Evolutionary conservation across 2,888 invertebrate species (phyloP).

Genomic region (Parnassius smintheus): DNA sequence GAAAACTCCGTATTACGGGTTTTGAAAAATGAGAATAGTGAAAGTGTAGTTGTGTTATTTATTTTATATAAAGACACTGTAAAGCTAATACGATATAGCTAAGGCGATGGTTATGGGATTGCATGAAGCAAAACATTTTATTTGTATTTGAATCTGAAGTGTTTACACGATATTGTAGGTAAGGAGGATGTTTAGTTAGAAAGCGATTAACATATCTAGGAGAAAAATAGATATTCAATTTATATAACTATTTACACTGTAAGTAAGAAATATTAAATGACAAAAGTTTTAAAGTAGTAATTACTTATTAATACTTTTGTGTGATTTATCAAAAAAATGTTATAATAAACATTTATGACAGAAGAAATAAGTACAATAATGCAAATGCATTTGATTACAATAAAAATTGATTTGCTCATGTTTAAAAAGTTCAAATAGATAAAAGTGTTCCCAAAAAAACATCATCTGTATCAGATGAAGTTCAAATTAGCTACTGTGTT

Average conservation of each 20-base stretch:
- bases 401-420: conserved; percentile 55
- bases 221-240: conserved; percentile 22
- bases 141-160: conserved; percentile 47
- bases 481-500: conserved; percentile 69
- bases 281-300: background rate
- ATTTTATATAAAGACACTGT: conserved; percentile 22
- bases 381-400: background rate
- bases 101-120: conserved; percentile 34
- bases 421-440: conserved; percentile 64
- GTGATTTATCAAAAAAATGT: background rate
- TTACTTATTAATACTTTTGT: background rate
- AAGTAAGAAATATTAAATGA: conserved; percentile 1
- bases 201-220: conserved; percentile 47
- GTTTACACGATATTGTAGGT: conserved; percentile 32
- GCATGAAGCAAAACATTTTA: conserved; percentile 48
- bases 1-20: background rate
- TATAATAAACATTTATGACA: background rate
- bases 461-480: conserved; percentile 79
- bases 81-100: conserved; percentile 27
- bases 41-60: conserved; percentile 15
- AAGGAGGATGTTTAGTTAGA: conserved; percentile 29
- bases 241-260: conserved; percentile 16
- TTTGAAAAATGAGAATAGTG: conserved; percentile 1
- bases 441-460: conserved; percentile 58
- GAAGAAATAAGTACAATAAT: conserved; percentile 13